These are phyloP conservation scores for Limnephilus lunatus DNA, from an alignment of 2,888 invertebrate genomes.

Conservation along the genomic window DNA sequence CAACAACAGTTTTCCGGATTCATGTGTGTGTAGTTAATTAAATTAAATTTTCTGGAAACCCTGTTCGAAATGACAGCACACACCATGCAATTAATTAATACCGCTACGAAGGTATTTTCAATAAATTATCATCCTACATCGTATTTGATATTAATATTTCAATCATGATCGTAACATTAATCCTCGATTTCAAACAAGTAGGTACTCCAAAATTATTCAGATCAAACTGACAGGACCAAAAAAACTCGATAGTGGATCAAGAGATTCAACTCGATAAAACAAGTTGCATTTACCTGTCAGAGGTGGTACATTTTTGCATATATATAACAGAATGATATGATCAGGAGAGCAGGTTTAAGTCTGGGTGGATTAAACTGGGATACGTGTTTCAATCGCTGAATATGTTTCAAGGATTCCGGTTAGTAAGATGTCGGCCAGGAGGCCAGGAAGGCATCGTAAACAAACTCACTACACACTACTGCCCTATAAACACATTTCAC, in stretches of 20 bases:
- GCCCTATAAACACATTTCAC: constrained; percentile 5
- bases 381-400: background rate
- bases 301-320: background rate
- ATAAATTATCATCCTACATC: background rate
- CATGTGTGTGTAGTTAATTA: too few species aligned
- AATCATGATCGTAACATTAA: background rate
- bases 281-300: background rate
- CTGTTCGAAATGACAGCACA: background rate
- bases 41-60: too few species aligned
- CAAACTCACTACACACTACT: background rate
- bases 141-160: background rate
- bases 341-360: background rate
- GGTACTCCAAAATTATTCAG: background rate
- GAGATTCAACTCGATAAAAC: background rate
- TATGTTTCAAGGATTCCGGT: constrained; percentile 17
- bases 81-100: background rate
- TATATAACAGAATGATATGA: background rate
- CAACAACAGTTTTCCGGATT: too few species aligned
- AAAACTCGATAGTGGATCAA: background rate
- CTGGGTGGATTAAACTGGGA: background rate
- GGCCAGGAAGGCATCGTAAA: constrained; percentile 2
- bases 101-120: background rate
- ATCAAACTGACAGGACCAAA: too few species aligned
- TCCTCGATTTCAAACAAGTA: too few species aligned
- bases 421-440: constrained; percentile 12